Base-by-base conservation (phyloP, 37 sponge, comb jelly and placozoan genomes). In the Hexactinellida sp. region DNA sequence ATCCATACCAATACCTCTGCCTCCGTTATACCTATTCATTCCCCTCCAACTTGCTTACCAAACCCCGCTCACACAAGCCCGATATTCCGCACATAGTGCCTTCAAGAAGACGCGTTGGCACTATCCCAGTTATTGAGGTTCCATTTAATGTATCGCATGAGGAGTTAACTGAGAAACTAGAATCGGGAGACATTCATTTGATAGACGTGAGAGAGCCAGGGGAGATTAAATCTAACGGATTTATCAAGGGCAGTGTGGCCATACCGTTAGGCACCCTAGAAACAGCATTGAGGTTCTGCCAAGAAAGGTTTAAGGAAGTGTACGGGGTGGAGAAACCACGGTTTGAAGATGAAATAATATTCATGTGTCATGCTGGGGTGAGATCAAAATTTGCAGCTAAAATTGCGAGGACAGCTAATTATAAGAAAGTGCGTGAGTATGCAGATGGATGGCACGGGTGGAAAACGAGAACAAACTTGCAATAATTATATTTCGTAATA, bases 331-430 rank as follows among this genome's bases (percentile, higher is more conserved):
- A 63, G 3, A 63, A 63, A n/a, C 76, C 76, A 5, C 3, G 30
- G 34, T 63, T n/a, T 63, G 76, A 3, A 63, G 76, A 63, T 10
- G 28, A 63, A n/a, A 63, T 63, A 25, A n/a, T 63, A 3, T 63
- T 63, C 76, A 63, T 63, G 76, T 63, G 76, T 63, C 76, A n/a
- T n/a, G 76, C 76, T 25, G 76, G 76, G 30, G 76, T 63, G 76
- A 63, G 76, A 63, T 63, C 76, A 25, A 63, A 63, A 63, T 23
- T 25, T 10, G 76, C 76, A 3, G 30, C 30, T 10, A 63, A 63
- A n/a, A 63, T 63, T 32, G 76, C 76, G 3, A 5, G 28, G 3
- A 7, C 76, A 63, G 76, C 76, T 63, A 23, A 23, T 25, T 63
- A 32, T n/a, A 25, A 7, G 5, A 32, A 32, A 10, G 76, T 63